Percentiles rank a stretch among this genome's conserved stretches.
phyloP scores from a whole-genome alignment of 2,888 invertebrate genomes.

The Scaptomyza polygonia region DNA sequence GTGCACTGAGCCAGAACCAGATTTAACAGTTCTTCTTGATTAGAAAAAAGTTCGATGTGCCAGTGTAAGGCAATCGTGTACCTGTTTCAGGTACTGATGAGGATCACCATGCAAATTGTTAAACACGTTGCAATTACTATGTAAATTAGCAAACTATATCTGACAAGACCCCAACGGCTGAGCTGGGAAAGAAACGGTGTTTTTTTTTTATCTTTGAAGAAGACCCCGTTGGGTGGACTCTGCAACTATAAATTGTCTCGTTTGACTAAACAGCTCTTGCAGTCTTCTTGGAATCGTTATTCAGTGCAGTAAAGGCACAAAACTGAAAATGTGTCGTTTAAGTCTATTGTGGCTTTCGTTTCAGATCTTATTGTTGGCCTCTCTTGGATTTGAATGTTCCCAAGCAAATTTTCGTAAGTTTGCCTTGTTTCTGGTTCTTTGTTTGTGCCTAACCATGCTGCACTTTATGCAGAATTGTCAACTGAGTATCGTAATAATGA shows the following conservation, averaged over 20 bases:
- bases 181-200: conserved; percentile 9
- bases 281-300: conserved; percentile 45
- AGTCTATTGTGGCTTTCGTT: conserved; percentile 4
- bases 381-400: conserved; percentile 6
- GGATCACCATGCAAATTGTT: not conserved
- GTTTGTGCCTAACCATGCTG: not conserved
- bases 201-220: conserved; percentile 43
- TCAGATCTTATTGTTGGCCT: conserved; percentile 24
- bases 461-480: conserved; percentile 26
- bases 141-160: conserved; percentile 20
- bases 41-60: conserved; percentile 21
- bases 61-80: conserved; percentile 22
- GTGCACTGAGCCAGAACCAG: not conserved
- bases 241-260: conserved; percentile 55
- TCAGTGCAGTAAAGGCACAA: conserved; percentile 8
- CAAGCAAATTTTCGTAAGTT: conserved; percentile 24
- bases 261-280: conserved; percentile 15
- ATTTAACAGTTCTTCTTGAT: conserved; percentile 15
- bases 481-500: conserved; percentile 37
- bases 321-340: conserved; percentile 21
- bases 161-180: conserved; percentile 5
- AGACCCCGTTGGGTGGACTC: conserved; percentile 1
- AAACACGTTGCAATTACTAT: not conserved
- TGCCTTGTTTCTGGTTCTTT: not conserved
- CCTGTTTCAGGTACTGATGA: conserved; percentile 32